A percentile compares a stretch with the other conserved stretches of the same genome.
These are phyloP conservation scores for Achlya flavicornis DNA, from an alignment of 2,888 invertebrate genomes.

Conservation along the genomic window DNA sequence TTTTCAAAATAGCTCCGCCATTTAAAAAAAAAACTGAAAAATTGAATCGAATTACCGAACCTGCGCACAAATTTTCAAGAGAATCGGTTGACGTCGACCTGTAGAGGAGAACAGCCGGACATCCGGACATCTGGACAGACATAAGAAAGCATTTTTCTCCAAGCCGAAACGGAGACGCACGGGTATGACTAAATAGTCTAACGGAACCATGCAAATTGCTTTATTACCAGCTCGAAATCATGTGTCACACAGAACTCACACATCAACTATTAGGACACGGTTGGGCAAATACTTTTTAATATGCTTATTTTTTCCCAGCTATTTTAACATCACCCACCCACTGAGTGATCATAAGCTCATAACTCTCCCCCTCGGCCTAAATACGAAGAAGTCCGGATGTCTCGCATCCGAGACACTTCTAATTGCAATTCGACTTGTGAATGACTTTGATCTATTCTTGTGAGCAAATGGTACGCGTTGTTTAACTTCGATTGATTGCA, in stretches of 20 bases:
- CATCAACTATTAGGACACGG: not conserved
- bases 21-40: too few relatives aligned
- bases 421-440: conserved; percentile 54
- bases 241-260: not conserved
- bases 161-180: too few relatives aligned
- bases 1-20: too few relatives aligned
- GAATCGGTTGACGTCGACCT: too few relatives aligned
- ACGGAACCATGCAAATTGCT: too few relatives aligned
- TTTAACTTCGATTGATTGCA: conserved; percentile 60
- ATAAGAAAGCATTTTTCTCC: too few relatives aligned
- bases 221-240: too few relatives aligned
- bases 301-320: not conserved
- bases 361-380: conserved; percentile 16
- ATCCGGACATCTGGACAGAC: too few relatives aligned
- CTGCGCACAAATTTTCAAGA: too few relatives aligned
- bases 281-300: not conserved
- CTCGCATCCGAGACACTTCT: conserved; percentile 57
- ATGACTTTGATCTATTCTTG: conserved; percentile 76
- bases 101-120: too few relatives aligned
- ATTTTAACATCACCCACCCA: conserved; percentile 11
- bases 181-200: too few relatives aligned
- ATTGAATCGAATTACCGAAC: too few relatives aligned
- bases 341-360: conserved; percentile 12
- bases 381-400: conserved; percentile 63
- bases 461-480: conserved; percentile 64